A percentile compares a stretch with the other conserved stretches of the same genome.
These are phyloP conservation scores for Ceramica pisi DNA, from an alignment of 2,888 invertebrate genomes.

Conservation along the genomic window DNA sequence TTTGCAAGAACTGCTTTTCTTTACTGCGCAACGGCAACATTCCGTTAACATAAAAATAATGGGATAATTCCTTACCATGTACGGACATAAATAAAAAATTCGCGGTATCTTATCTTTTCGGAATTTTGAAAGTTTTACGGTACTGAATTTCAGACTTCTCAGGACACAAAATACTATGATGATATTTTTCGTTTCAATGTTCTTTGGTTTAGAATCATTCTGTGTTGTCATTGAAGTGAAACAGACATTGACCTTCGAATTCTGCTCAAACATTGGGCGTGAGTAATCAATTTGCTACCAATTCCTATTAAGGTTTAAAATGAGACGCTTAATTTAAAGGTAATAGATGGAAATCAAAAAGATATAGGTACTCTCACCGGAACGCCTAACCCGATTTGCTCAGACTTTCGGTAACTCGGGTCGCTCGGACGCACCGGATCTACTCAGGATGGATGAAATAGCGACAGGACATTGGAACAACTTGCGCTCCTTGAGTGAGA, in stretches of 20 bases:
- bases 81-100: constrained; percentile 13
- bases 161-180: neutral
- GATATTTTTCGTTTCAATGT: constrained; percentile 65
- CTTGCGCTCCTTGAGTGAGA: too few relatives aligned
- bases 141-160: constrained; percentile 1
- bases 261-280: constrained; percentile 61
- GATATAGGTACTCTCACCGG: too few relatives aligned
- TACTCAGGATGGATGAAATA: too few relatives aligned
- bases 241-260: constrained; percentile 77
- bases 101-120: neutral
- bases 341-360: neutral
- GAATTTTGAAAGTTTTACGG: constrained; percentile 1
- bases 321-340: constrained; percentile 26
- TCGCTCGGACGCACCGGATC: too few relatives aligned
- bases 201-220: constrained; percentile 62
- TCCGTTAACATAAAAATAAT: constrained; percentile 70
- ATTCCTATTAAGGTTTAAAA: constrained; percentile 38
- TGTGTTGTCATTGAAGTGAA: constrained; percentile 58
- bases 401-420: too few relatives aligned
- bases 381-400: too few relatives aligned
- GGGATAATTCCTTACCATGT: constrained; percentile 48
- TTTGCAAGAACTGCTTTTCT: constrained; percentile 73
- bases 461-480: too few relatives aligned
- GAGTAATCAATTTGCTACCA: constrained; percentile 71
- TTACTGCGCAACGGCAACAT: constrained; percentile 67